Conservation (phyloP, 2,888 invertebrate species). For the Cremastinae sp. region DNA sequence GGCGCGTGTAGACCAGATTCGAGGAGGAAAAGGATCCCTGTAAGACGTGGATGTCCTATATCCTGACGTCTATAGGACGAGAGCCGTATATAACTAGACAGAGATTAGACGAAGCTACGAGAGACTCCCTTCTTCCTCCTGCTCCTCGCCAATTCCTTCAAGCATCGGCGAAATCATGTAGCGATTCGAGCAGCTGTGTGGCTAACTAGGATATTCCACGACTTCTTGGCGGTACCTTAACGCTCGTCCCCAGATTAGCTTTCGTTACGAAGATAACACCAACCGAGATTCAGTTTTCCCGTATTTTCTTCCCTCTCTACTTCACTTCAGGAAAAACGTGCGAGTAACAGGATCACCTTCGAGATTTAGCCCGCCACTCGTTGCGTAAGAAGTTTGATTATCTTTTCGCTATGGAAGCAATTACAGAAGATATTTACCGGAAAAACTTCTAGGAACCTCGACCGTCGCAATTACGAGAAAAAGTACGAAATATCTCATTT, state of each 20-base stretch:
- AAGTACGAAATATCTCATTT: too few species aligned
- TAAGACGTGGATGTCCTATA: constrained; percentile 42
- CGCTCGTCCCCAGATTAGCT: constrained; percentile 72
- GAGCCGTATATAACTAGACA: constrained; percentile 63
- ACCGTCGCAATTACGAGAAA: too few species aligned
- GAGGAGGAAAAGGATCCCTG: constrained; percentile 45
- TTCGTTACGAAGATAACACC: constrained; percentile 75
- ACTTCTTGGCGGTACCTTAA: constrained; percentile 68
- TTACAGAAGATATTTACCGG: too few species aligned
- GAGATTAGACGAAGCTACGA: constrained; percentile 72
- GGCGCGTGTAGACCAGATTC: constrained; percentile 47
- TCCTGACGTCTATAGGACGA: constrained; percentile 29
- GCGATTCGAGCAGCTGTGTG: constrained; percentile 67
- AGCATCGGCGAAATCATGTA: constrained; percentile 76
- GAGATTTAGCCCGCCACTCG: constrained; percentile 27
- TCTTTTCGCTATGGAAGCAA: constrained; percentile 51
- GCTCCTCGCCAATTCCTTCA: neutral
- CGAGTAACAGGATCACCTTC: constrained; percentile 29
- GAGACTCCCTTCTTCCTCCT: constrained; percentile 67
- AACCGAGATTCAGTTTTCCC: constrained; percentile 65
- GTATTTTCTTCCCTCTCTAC: constrained; percentile 1
- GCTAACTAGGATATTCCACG: constrained; percentile 66
- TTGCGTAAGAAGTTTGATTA: constrained; percentile 70
- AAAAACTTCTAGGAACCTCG: too few species aligned
- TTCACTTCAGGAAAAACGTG: constrained; percentile 23